These are phyloP conservation scores for Anthonomus grandis DNA, from an alignment of 1,140 invertebrate species.

Conservation along the genomic window DNA sequence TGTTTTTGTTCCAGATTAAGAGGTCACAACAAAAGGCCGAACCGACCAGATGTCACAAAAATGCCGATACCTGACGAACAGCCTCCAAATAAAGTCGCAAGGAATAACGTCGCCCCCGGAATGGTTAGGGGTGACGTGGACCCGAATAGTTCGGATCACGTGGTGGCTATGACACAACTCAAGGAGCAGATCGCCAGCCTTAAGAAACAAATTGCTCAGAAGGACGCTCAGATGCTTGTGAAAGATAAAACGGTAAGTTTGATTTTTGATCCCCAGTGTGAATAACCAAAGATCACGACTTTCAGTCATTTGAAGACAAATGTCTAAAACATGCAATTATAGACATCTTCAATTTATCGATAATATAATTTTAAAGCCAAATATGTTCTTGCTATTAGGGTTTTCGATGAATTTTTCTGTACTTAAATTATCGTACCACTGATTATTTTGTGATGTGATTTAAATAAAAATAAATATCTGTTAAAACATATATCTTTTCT, in stretches of 20 bases:
- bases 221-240: slow-evolving; percentile 80
- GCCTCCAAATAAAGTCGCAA: slow-evolving; percentile 50
- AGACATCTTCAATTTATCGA: no score
- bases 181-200: slow-evolving; percentile 90
- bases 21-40: slow-evolving; percentile 68
- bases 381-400: no score
- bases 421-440: no score
- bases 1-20: slow-evolving; percentile 52
- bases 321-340: no score
- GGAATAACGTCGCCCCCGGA: slow-evolving; percentile 47
- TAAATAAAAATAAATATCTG: no score
- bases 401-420: no score
- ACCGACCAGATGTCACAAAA: slow-evolving; percentile 70
- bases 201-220: slow-evolving; percentile 83
- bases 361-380: no score
- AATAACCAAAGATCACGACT: no score
- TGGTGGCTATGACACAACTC: slow-evolving; percentile 90
- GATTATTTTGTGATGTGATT: no score
- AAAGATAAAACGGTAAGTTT: slow-evolving; percentile 83
- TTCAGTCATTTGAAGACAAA: no score
- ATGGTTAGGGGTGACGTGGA: slow-evolving; percentile 60
- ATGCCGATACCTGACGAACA: slow-evolving; percentile 49
- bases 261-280: no score
- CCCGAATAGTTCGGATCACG: slow-evolving; percentile 87
- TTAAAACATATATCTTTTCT: no score